Percentiles rank a stretch among this genome's conserved stretches.
phyloP scores from a whole-genome alignment of 2,888 invertebrate genomes.

The Myathropa florea region DNA sequence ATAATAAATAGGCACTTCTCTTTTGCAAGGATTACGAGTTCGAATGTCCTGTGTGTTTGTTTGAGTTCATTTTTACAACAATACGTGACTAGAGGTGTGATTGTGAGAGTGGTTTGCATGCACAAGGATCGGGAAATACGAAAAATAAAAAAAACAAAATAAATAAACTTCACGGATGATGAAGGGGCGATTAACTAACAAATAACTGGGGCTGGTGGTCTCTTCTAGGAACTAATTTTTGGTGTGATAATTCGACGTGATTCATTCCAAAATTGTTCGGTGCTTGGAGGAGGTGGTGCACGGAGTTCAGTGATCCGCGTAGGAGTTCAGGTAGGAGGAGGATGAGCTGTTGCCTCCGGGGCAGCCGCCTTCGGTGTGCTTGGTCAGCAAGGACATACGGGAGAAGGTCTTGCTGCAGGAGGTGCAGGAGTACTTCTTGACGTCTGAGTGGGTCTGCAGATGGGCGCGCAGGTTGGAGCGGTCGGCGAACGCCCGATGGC shows the following conservation, averaged over 20 bases:
- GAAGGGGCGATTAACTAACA: slow-evolving; percentile 17
- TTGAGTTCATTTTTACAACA: slow-evolving; percentile 53
- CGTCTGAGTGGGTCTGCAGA: slow-evolving; percentile 98
- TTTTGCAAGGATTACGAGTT: slow-evolving; percentile 69
- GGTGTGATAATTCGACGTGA: slow-evolving; percentile 72
- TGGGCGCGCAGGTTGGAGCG: slow-evolving; percentile 97
- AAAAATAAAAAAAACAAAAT: slow-evolving; percentile 20
- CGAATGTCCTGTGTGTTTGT: slow-evolving; percentile 23
- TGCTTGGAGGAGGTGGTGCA: slow-evolving; percentile 8
- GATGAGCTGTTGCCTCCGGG: slow-evolving; percentile 80
- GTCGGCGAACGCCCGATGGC: slow-evolving; percentile 98
- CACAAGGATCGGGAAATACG: slow-evolving; percentile 38
- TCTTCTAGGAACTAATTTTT: slow-evolving; percentile 80
- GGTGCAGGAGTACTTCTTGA: slow-evolving; percentile 97
- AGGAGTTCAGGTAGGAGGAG: slow-evolving; percentile 54
- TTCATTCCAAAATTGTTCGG: slow-evolving; percentile 50
- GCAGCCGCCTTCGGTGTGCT: slow-evolving; percentile 96
- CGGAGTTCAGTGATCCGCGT: slow-evolving; percentile 47
- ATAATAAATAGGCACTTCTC: slow-evolving; percentile 58
- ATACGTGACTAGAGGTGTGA: slow-evolving; percentile 64
- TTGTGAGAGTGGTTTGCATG: slow-evolving; percentile 27
- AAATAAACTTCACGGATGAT: slow-evolving; percentile 31
- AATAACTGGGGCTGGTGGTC: slow-evolving; percentile 56
- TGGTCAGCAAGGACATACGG: slow-evolving; percentile 96
- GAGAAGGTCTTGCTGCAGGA: slow-evolving; percentile 98